Evolutionary conservation across 2,797 vertebrate species (phyloP).

Genomic region (Dipus sagitta): DNA sequence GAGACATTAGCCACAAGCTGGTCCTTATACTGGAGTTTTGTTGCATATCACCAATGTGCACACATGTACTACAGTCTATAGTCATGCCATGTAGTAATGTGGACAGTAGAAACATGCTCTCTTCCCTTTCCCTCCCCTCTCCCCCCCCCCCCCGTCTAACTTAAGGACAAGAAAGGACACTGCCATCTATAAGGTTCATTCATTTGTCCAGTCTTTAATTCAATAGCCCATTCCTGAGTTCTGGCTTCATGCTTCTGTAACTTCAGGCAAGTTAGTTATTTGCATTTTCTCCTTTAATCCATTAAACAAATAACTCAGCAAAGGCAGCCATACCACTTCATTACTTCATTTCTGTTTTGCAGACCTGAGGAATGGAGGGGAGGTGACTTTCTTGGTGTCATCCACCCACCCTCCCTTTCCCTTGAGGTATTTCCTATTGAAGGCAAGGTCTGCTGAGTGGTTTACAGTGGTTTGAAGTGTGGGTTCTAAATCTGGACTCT

Average conservation of each 20-base stretch:
- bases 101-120: neutral
- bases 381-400: neutral
- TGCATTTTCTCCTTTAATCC: neutral
- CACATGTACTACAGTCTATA: neutral
- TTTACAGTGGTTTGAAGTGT: neutral
- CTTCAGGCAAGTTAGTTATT: neutral
- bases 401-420: neutral
- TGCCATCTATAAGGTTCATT: neutral
- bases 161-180: neutral
- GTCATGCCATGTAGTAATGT: neutral
- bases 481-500: neutral
- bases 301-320: neutral
- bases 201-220: neutral
- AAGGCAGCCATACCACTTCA: neutral
- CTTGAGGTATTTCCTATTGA: neutral
- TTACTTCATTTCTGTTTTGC: neutral
- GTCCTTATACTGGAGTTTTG: neutral
- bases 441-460: neutral
- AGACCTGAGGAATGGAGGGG: neutral
- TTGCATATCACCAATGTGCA: rapidly evolving
- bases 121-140: too few species aligned
- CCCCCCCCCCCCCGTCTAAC: neutral
- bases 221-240: neutral
- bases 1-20: neutral
- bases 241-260: neutral